Evolutionary conservation across 2,888 invertebrate genomes (phyloP).

Genomic region (Mesorhabditis sp.): DNA sequence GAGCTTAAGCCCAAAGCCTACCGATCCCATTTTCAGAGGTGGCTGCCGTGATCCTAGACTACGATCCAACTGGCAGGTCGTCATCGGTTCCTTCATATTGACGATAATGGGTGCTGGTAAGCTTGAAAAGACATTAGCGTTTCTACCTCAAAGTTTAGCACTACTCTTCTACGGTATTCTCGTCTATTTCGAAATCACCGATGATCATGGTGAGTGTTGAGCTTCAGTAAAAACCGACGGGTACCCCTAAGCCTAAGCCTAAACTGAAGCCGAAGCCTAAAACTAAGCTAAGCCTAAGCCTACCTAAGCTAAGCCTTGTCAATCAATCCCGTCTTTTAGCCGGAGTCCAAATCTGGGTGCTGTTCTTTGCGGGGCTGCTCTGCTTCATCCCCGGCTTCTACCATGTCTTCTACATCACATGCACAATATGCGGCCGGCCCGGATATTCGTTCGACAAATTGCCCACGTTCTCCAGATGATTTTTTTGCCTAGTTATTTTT

Average conservation of each 20-base stretch:
- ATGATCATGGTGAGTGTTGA: background rate
- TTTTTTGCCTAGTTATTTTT: background rate
- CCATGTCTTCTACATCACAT: conserved; percentile 53
- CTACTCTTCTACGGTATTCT: background rate
- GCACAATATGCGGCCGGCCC: conserved; percentile 48
- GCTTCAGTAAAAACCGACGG: no score
- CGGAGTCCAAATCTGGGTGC: conserved; percentile 36
- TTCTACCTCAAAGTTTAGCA: background rate
- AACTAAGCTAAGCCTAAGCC: no score
- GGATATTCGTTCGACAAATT: conserved; percentile 55
- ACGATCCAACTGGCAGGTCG: conserved; percentile 46
- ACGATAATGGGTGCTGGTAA: conserved; percentile 40
- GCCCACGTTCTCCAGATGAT: conserved; percentile 45
- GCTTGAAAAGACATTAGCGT: conserved; percentile 2
- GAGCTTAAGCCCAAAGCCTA: background rate
- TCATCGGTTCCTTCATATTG: conserved; percentile 45
- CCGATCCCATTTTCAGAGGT: conserved; percentile 28
- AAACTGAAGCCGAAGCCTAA: no score
- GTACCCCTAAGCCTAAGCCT: no score
- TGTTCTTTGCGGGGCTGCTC: conserved; percentile 37
- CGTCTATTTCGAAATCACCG: conserved; percentile 1
- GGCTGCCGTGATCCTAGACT: conserved; percentile 41
- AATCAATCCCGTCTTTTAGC: conserved; percentile 8
- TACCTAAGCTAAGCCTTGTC: background rate
- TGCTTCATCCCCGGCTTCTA: conserved; percentile 55